These are phyloP conservation scores for Cephalopterus ornatus DNA, from an alignment of 2,113 vertebrate genomes.

Conservation along the genomic window DNA sequence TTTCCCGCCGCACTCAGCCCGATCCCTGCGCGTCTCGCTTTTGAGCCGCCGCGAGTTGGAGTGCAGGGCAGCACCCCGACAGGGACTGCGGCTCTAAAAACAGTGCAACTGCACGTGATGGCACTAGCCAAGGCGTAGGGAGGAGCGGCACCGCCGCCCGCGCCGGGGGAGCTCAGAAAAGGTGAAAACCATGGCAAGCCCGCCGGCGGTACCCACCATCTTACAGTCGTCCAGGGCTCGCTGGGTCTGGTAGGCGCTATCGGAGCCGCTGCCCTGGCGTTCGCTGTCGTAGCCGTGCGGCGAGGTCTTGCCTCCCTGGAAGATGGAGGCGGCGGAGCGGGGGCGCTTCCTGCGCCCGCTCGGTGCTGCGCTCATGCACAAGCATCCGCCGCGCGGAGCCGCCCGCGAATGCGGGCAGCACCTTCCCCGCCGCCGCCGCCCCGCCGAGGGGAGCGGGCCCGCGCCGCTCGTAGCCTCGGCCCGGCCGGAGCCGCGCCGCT, in stretches of 20 bases:
- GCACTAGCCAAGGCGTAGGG: conserved; percentile 42
- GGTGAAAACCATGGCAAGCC: background rate
- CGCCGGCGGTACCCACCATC: conserved; percentile 83
- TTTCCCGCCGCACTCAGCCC: background rate
- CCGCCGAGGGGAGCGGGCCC: background rate
- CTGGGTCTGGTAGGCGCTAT: conserved; percentile 82
- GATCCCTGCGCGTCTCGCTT: background rate
- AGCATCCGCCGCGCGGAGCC: conserved; percentile 77
- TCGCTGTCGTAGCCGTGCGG: conserved; percentile 82
- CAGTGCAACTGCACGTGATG: conserved; percentile 76
- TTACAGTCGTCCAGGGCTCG: conserved; percentile 92
- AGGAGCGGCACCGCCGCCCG: background rate
- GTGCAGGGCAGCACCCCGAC: background rate
- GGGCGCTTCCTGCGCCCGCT: conserved; percentile 98
- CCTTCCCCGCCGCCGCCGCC: conserved; percentile 22
- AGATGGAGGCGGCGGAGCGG: conserved; percentile 86
- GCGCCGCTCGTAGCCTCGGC: background rate
- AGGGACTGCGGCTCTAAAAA: conserved; percentile 73
- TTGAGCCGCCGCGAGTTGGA: background rate
- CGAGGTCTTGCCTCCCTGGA: conserved; percentile 87
- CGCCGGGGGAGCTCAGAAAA: background rate
- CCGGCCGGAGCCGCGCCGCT: background rate
- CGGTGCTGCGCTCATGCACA: conserved; percentile 97
- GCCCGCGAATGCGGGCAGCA: background rate
- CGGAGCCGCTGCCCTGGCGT: conserved; percentile 86